Conservation (phyloP, 2,888 invertebrate species). For the Drosophila kanekoi region DNA sequence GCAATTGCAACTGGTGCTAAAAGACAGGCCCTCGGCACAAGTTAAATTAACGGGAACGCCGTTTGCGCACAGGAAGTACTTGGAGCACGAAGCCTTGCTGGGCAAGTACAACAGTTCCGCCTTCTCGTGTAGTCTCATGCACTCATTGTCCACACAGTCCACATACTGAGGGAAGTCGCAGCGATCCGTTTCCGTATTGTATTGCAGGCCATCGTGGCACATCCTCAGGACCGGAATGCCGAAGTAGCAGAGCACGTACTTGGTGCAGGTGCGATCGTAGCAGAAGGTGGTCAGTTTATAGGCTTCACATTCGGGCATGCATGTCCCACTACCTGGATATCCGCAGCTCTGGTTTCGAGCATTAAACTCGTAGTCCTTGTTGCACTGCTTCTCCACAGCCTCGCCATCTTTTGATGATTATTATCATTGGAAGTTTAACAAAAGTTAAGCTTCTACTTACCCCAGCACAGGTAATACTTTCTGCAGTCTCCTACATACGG, state of each 20-base stretch:
- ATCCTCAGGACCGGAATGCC: conserved; percentile 68
- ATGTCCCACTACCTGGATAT: conserved; percentile 6
- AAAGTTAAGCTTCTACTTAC: conserved; percentile 18
- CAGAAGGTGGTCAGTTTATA: conserved; percentile 60
- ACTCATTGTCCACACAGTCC: conserved; percentile 80
- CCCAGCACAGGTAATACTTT: conserved; percentile 73
- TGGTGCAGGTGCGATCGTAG: conserved; percentile 81
- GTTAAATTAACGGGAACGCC: conserved; percentile 58
- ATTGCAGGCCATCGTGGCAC: conserved; percentile 81
- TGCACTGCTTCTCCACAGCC: conserved; percentile 57
- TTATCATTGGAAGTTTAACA: background rate
- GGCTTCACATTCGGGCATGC: conserved; percentile 51
- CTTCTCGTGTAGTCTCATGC: conserved; percentile 66
- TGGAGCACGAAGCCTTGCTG: conserved; percentile 74
- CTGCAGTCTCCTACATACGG: conserved; percentile 67
- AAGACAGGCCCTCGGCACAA: conserved; percentile 74
- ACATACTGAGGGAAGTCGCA: conserved; percentile 82
- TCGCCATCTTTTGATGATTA: conserved; percentile 42
- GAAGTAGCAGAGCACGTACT: conserved; percentile 80
- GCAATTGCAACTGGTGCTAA: conserved; percentile 67
- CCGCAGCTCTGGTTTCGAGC: conserved; percentile 63
- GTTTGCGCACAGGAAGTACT: conserved; percentile 78
- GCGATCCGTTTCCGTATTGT: conserved; percentile 79
- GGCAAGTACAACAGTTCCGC: conserved; percentile 69
- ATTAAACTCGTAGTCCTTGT: conserved; percentile 54